Base-by-base conservation (phyloP, 2,797 vertebrate genomes). In the Sebastes trivittatus region DNA sequence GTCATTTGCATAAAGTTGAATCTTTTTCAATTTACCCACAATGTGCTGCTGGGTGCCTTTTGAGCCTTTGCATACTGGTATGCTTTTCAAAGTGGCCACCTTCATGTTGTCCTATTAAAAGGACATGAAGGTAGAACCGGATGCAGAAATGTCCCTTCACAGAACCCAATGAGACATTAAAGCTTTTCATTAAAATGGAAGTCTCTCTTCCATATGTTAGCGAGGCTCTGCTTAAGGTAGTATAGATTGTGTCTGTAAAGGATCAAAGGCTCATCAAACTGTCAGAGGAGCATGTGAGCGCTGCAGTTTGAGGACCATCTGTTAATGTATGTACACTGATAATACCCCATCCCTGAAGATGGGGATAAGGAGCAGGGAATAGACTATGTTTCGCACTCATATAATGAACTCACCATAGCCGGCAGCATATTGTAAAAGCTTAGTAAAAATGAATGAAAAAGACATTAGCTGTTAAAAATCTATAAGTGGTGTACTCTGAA, bases 231-330 rank as follows among this genome's bases (percentile, higher is more conserved):
- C 68, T 72, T 29, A 20, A 61, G 42, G 64, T 20, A 22, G 22
- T 59, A 38, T 29, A 75, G 23, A 75, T 5, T 10, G 18, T 23
- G 72, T 69, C 13, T 63, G 59, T 52, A 32, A 67, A 64, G 62
- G 49, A 68, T 52, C 67, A 59, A 72, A 54, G 13, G 23, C 77
- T 79, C 62, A 67, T 80, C 77, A 65, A 54, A 52, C 29, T 70
- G 23, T 80, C 75, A 30, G 58, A 68, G 23, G 52, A 72, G 56
- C 68, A 52, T 8, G 4, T 25, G 32, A 75, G 25, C 8, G 1
- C 42, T 60, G 74, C 63, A 60, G 62, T 32, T 23, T 59, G 42
- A 62, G 59, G 20, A 58, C 25, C 32, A 66, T 66, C 63, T 72
- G 18, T 34, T 42, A 7, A 32, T 69, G 67, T 49, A 63, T 38